These are phyloP conservation scores for Diplolepis rosae DNA, from an alignment of 2,888 invertebrate genomes.

Conservation along the genomic window DNA sequence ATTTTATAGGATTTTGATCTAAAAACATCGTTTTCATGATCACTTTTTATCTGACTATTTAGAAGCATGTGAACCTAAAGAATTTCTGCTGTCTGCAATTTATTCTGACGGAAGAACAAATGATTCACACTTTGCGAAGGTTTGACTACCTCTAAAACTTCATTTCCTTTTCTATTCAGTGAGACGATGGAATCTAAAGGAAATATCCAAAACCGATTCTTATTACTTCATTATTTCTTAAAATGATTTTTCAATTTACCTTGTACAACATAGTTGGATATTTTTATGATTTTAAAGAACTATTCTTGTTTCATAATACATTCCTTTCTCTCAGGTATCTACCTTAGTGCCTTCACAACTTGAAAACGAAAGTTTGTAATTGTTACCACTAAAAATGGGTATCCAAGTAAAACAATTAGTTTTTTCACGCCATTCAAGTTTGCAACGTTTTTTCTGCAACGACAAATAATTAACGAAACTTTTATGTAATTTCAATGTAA, in stretches of 20 bases:
- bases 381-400: background rate
- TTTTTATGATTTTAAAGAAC: background rate
- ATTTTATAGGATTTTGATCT: too few relatives aligned
- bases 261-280: background rate
- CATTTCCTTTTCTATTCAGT: background rate
- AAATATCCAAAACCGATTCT: background rate
- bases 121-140: background rate
- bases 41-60: background rate
- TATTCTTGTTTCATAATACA: background rate
- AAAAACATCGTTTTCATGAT: too few relatives aligned
- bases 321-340: conserved; percentile 11
- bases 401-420: too few relatives aligned
- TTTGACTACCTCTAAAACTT: background rate
- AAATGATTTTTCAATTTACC: conserved; percentile 8
- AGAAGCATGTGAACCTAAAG: too few relatives aligned
- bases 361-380: background rate
- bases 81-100: background rate
- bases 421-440: too few relatives aligned
- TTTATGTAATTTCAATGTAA: too few relatives aligned
- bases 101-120: background rate
- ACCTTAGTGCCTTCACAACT: background rate
- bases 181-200: background rate
- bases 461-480: too few relatives aligned
- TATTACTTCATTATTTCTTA: background rate
- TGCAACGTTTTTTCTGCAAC: too few relatives aligned